phyloP scores from a whole-genome alignment of 2,888 invertebrate genomes.

The Calameuta idolon region DNA sequence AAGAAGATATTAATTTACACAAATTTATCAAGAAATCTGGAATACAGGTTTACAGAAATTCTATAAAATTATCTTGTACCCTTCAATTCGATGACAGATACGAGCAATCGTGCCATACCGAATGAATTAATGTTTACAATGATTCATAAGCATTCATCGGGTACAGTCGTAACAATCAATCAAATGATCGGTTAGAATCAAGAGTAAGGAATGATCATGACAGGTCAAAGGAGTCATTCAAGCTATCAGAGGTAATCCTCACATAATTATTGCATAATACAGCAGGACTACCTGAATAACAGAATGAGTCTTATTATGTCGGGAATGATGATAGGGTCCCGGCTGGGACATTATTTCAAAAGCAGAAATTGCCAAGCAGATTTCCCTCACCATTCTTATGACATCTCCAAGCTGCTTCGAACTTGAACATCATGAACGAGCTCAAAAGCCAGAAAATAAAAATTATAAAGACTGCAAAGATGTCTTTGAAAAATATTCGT shows the following conservation, averaged over 20 bases:
- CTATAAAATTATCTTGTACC: not conserved
- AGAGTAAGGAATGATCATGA: not conserved
- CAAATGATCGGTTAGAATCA: constrained; percentile 2
- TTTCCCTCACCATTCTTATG: not conserved
- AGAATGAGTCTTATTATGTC: constrained; percentile 4
- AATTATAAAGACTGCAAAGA: not conserved
- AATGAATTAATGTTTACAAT: not conserved
- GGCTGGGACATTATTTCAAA: not conserved
- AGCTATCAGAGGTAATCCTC: constrained; percentile 20
- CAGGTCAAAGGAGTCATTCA: constrained; percentile 31
- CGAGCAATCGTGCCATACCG: not conserved
- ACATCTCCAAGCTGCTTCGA: not conserved
- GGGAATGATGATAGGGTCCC: not conserved
- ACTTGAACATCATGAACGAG: no score
- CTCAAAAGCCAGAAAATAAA: no score
- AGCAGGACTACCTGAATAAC: not conserved
- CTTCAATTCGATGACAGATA: not conserved
- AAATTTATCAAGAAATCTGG: not conserved
- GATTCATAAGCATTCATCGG: not conserved
- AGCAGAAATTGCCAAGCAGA: not conserved
- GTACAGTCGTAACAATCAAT: not conserved
- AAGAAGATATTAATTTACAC: no score
- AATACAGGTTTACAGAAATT: not conserved
- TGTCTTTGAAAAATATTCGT: not conserved
- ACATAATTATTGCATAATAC: constrained; percentile 30